Base-by-base conservation (phyloP, 1,140 invertebrate species). In the Lordiphosa clarofinis region DNA sequence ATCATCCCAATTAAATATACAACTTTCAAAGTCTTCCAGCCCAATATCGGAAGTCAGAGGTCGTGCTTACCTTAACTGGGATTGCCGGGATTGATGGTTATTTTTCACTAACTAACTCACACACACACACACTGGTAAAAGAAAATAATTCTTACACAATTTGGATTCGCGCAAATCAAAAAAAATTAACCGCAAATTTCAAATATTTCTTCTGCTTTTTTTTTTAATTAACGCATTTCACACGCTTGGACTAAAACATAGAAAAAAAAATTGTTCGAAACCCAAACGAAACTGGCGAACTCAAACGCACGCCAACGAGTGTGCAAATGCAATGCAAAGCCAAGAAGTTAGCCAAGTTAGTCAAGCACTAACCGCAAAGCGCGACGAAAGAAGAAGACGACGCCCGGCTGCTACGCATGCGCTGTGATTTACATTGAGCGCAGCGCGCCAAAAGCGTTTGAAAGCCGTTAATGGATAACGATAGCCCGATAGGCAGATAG, bases 241-340 rank as follows among this genome's bases (percentile, higher is more conserved):
- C 74, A 78, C 74, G 74, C 61, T 64, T 36, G 28, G 19, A 28
- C 15, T 15, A 37, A 50, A 61, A 43, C 31, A 48, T 15, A 54
- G 50, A 37, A 42, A 8, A 24, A 21, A 24, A 5, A 39, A 43
- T 44, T 54, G 11, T 48, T 42, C 40, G 44, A 40, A 13, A 44
- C 49, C 52, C 12, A 49, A 70, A 53, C 59, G 56, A 38, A 64
- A 56, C 28, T 31, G 28, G 57, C 53, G 42, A 62, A 69, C 50
- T 56, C 67, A 63, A 82, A 63, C 78, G 76, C 78, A 74, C 76
- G 78, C 78, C 58, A 69, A 56, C 72, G 58, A 82, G 67, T 84
- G 68, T 69, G 67, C 76, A 64, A 74, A 82, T 76, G 72, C 69
- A 82, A 76, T 81, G 73, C 60, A 56, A 70, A 66, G 58, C 49